phyloP scores from a whole-genome alignment of 2,888 invertebrate species.

The Pyrrhosoma nymphula region DNA sequence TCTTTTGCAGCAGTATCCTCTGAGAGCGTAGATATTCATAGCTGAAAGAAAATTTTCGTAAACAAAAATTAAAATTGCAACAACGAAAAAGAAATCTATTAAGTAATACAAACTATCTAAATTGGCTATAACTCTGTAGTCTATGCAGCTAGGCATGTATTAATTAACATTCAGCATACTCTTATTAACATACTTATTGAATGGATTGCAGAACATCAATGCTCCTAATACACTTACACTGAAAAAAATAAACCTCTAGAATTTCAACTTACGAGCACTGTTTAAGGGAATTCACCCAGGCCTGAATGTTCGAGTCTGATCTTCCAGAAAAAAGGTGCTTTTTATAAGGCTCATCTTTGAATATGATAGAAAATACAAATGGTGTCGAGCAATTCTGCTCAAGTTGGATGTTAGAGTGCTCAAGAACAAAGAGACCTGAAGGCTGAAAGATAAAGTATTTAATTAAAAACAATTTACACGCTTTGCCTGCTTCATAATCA shows the following conservation, averaged over 20 bases:
- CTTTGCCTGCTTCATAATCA: too few species aligned
- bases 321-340: conserved; percentile 86
- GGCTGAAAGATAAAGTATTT: conserved; percentile 78
- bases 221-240: too few species aligned
- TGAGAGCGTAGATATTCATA: conserved; percentile 86
- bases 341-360: conserved; percentile 84
- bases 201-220: too few species aligned
- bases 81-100: too few species aligned
- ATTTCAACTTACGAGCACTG: conserved; percentile 80
- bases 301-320: conserved; percentile 85
- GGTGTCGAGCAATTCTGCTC: conserved; percentile 84
- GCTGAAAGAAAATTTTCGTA: conserved; percentile 72
- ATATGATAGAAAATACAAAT: conserved; percentile 88
- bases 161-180: too few species aligned
- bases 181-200: too few species aligned
- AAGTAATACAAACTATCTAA: too few species aligned
- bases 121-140: too few species aligned
- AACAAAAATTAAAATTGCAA: neutral
- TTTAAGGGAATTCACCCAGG: conserved; percentile 85
- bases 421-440: conserved; percentile 86
- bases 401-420: conserved; percentile 85
- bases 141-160: too few species aligned
- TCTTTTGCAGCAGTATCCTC: conserved; percentile 83
- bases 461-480: neutral
- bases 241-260: too few species aligned